phyloP scores from a whole-genome alignment of 2,888 invertebrate genomes.

The Agrochola macilenta region DNA sequence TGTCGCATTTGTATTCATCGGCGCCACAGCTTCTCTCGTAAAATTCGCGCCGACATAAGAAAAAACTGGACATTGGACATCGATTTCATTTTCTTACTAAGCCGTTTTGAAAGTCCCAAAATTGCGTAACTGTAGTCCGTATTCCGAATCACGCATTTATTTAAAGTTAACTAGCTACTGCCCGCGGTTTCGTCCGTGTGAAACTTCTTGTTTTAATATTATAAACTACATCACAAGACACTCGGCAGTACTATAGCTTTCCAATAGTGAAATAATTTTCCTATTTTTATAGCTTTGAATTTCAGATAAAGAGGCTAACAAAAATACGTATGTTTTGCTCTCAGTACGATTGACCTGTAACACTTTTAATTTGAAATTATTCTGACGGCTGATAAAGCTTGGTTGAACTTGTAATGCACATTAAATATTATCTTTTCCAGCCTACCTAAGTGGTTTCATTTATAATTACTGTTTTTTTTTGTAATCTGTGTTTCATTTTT shows the following conservation, averaged over 20 bases:
- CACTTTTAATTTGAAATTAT: slow-evolving; percentile 32
- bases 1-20: no score
- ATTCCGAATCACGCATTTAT: background rate
- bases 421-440: slow-evolving; percentile 15
- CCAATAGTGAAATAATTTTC: background rate
- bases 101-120: background rate
- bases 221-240: background rate
- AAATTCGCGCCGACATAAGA: background rate
- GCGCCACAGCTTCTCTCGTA: background rate
- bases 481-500: slow-evolving; percentile 8
- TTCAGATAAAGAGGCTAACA: slow-evolving; percentile 2
- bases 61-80: background rate
- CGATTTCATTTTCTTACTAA: background rate
- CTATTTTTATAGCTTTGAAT: slow-evolving; percentile 19
- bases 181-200: background rate
- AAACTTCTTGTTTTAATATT: background rate
- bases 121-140: background rate
- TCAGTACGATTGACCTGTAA: slow-evolving; percentile 35
- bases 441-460: slow-evolving; percentile 7
- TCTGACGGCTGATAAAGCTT: slow-evolving; percentile 23
- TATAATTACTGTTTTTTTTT: background rate
- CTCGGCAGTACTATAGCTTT: background rate
- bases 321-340: slow-evolving; percentile 31
- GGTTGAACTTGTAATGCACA: background rate
- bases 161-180: background rate